Percentiles rank a stretch among this genome's conserved stretches.
These are phyloP conservation scores for Drosophila hydei DNA, from an alignment of 1,140 invertebrate species.

Conservation along the genomic window DNA sequence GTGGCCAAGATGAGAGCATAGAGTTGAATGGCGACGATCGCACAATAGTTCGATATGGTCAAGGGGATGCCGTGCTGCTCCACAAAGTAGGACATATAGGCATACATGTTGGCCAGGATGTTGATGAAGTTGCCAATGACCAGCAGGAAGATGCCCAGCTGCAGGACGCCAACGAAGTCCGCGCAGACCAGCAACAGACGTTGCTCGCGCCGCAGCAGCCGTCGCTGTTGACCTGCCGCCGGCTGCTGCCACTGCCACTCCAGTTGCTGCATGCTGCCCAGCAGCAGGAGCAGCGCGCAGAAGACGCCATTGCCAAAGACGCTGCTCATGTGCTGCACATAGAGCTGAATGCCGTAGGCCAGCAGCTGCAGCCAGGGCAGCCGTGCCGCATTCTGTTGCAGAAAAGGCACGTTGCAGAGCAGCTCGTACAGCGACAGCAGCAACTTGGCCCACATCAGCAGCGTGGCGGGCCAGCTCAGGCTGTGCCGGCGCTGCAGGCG, in stretches of 20 bases:
- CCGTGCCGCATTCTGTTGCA: slow-evolving; percentile 37
- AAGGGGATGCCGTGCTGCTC: slow-evolving; percentile 59
- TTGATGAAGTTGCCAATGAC: slow-evolving; percentile 67
- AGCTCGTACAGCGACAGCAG: slow-evolving; percentile 65
- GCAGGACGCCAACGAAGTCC: slow-evolving; percentile 34
- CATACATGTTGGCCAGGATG: slow-evolving; percentile 74
- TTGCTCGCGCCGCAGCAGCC: slow-evolving; percentile 21
- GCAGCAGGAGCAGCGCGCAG: slow-evolving; percentile 50
- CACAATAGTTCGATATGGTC: slow-evolving; percentile 73
- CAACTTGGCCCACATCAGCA: slow-evolving; percentile 61
- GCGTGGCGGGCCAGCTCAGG: slow-evolving; percentile 30
- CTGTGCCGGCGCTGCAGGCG: slow-evolving; percentile 18
- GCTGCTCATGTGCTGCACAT: slow-evolving; percentile 68
- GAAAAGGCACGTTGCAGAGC: slow-evolving; percentile 66
- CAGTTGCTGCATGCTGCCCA: slow-evolving; percentile 43
- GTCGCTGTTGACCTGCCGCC: background rate
- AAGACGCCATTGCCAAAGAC: slow-evolving; percentile 66
- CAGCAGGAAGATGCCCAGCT: slow-evolving; percentile 65
- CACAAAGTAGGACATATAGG: slow-evolving; percentile 74
- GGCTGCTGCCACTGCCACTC: slow-evolving; percentile 21
- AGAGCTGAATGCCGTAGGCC: slow-evolving; percentile 60
- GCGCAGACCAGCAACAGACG: slow-evolving; percentile 32
- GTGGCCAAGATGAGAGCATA: slow-evolving; percentile 64
- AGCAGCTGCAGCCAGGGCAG: slow-evolving; percentile 57
- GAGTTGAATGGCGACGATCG: slow-evolving; percentile 57